A percentile compares a stretch with the other conserved stretches of the same genome.
Evolutionary conservation across 2,113 vertebrate genomes (phyloP).

Genomic region (Xyliphius kryptos): DNA sequence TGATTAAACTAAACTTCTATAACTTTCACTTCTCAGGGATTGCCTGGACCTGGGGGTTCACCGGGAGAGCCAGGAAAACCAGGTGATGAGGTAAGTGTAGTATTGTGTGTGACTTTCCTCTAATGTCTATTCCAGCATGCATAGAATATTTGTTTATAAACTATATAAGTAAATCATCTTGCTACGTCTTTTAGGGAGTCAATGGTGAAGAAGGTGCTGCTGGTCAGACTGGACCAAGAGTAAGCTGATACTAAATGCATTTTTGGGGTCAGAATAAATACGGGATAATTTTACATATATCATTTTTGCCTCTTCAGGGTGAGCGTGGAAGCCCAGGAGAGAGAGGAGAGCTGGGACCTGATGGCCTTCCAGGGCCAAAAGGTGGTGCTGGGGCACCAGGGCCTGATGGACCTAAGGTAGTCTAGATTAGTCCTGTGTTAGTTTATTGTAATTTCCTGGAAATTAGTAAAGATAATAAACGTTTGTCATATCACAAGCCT

Average conservation of each 20-base stretch:
- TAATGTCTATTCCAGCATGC: neutral
- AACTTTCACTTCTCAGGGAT: no score
- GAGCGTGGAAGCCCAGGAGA: conserved; percentile 93
- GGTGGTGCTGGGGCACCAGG: conserved; percentile 86
- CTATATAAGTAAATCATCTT: no score
- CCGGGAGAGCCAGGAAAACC: conserved; percentile 93
- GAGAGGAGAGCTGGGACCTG: conserved; percentile 80
- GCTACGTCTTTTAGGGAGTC: conserved; percentile 87
- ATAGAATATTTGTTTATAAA: no score
- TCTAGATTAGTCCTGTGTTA: no score
- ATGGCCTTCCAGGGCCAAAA: conserved; percentile 82
- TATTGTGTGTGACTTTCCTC: no score
- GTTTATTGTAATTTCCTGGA: neutral
- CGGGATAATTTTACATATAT: no score
- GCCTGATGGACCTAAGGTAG: conserved; percentile 86
- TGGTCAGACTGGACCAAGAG: conserved; percentile 80
- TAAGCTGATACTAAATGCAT: conserved; percentile 54
- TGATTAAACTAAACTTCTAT: no score
- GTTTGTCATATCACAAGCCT: no score
- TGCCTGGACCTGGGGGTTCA: conserved; percentile 84
- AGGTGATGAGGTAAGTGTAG: conserved; percentile 90
- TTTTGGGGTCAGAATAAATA: neutral
- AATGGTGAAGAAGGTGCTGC: conserved; percentile 81
- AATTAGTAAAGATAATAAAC: no score
- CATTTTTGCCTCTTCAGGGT: conserved; percentile 64